phyloP scores from a whole-genome alignment of 2,113 vertebrate species.

The Crotophaga sulcirostris region DNA sequence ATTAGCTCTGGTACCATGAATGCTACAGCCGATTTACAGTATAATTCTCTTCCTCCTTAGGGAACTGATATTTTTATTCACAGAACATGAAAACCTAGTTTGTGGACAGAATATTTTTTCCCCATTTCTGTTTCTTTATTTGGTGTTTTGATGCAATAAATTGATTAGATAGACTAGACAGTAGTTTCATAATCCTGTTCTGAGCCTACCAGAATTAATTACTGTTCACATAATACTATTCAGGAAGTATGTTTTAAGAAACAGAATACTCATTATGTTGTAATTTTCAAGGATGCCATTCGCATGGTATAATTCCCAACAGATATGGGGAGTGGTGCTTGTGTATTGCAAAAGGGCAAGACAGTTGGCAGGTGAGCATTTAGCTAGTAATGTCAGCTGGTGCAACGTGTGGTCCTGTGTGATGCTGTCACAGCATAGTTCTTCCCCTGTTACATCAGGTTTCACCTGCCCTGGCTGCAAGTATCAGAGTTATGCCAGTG shows the following conservation, averaged over 20 bases:
- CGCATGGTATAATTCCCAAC: not conserved
- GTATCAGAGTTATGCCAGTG: not conserved
- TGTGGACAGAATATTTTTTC: constrained; percentile 1
- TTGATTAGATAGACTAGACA: constrained; percentile 59
- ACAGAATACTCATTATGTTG: constrained; percentile 38
- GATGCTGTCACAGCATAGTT: not conserved
- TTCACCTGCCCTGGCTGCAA: not conserved
- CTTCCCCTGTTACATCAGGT: not conserved
- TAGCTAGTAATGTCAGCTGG: not conserved
- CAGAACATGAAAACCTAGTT: constrained; percentile 36
- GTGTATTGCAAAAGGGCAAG: not conserved
- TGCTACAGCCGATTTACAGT: constrained; percentile 3
- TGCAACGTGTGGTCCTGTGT: not conserved
- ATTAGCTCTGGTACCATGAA: constrained; percentile 45
- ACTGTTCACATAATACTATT: constrained; percentile 41
- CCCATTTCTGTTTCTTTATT: constrained; percentile 47
- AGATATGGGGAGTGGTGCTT: not conserved
- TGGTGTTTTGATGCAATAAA: constrained; percentile 53
- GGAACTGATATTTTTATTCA: constrained; percentile 42
- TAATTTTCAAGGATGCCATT: constrained; percentile 31
- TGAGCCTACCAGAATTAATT: constrained; percentile 58
- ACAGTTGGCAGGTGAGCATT: not conserved
- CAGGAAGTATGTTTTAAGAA: constrained; percentile 56
- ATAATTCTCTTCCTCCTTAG: constrained; percentile 46
- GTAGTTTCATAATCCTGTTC: constrained; percentile 54